Conservation (phyloP, 2,797 vertebrate genomes). For the Sebastes minor region DNA sequence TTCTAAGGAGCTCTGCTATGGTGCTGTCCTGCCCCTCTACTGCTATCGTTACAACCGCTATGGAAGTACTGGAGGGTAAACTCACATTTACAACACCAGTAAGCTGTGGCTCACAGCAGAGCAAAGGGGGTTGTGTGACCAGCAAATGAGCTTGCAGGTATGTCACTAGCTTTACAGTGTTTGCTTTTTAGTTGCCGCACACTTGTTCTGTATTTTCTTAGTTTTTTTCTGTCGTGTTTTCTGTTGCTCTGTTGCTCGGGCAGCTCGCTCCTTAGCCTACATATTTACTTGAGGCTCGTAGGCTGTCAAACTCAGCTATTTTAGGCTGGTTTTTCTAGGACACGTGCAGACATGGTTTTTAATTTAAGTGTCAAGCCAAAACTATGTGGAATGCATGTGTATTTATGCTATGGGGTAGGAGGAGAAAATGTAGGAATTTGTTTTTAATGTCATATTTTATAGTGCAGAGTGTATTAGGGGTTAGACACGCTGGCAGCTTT, state of each 20-base stretch:
- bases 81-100: conserved; percentile 66
- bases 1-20: conserved; percentile 80
- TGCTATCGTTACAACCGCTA: conserved; percentile 69
- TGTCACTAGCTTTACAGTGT: conserved; percentile 62
- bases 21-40: conserved; percentile 76
- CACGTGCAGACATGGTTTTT: conserved; percentile 38
- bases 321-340: conserved; percentile 53
- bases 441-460: neutral
- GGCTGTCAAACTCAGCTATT: conserved; percentile 49
- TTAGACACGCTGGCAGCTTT: neutral
- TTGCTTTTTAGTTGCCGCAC: conserved; percentile 7
- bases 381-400: conserved; percentile 2
- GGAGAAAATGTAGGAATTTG: neutral
- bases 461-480: neutral
- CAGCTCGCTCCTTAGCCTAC: conserved; percentile 31
- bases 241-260: conserved; percentile 20
- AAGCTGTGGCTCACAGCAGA: conserved; percentile 72
- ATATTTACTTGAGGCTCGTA: conserved; percentile 38
- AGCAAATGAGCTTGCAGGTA: conserved; percentile 88
- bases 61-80: conserved; percentile 76
- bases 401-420: neutral
- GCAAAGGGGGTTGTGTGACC: conserved; percentile 69
- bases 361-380: conserved; percentile 18
- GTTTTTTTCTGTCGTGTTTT: conserved; percentile 12
- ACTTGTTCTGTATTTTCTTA: neutral